Base-by-base conservation (phyloP, 2,888 invertebrate genomes). In the Ennomos quercinarius region DNA sequence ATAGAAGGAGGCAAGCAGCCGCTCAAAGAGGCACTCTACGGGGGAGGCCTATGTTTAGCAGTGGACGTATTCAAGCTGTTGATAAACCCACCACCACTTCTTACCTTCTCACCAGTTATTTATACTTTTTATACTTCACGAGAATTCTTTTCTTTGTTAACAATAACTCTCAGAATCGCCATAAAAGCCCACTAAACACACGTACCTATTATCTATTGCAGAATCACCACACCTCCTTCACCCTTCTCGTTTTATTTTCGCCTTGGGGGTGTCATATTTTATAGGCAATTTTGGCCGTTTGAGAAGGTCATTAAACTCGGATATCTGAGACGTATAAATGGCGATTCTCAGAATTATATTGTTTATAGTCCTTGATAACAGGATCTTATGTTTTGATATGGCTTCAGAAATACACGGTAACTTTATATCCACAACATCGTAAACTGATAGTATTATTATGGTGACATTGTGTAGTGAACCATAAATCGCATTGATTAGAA, bases 201-300 rank as follows among this genome's bases (percentile, higher is more conserved):
- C 27, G 27, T 48, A 48, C n/a, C 41, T 46, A 34, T 34, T 1
- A 5, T 46, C 27, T 53, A 53, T 48, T 34, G 27, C 41, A 34
- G 46, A 56, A 38, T 42, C 17, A 11, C 44, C 17, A 11, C 44
- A 38, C 51, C 44, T 40, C 8, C 44, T 48, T 40, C 52, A 42
- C 57, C 52, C 41, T 47, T 53, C 47, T 39, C 13, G 47, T 56
- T 61, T 55, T 48, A 57, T 52, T 54, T 50, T 51, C 42, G 49
- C 43, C 47, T 13, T 41, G 53, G 59, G 62, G 63, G 73, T 65
- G 60, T 75, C 71, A 72, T 72, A 73, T 73, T 75, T 75, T 72
- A 75, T 71, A 63, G 68, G 71, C 71, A 67, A 69, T 75, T 72
- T 62, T 59, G 65, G 50, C 43, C 58, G 63, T 73, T 75, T 67